Conservation (phyloP, 2,113 vertebrate genomes). For the Plecturocebus donacophilus region DNA sequence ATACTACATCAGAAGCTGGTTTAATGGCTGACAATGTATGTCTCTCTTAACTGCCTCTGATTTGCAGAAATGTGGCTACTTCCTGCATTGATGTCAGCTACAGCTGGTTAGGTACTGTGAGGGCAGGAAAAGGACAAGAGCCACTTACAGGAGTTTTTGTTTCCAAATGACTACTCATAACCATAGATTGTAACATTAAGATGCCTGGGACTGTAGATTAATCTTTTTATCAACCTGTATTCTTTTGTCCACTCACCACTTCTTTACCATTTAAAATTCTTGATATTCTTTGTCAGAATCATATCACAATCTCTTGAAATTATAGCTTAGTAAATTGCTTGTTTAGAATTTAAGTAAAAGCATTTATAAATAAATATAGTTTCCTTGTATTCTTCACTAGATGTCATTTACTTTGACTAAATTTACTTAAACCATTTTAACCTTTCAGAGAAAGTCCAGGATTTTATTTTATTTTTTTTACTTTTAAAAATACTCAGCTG, state of each 20-base stretch:
- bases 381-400: constrained; percentile 83
- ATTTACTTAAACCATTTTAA: constrained; percentile 88
- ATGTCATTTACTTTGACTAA: constrained; percentile 87
- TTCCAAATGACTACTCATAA: constrained; percentile 66
- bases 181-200: constrained; percentile 64
- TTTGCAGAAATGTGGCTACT: background rate
- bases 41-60: background rate
- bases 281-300: constrained; percentile 62
- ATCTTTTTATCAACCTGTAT: constrained; percentile 72
- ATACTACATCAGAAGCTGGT: background rate
- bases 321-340: constrained; percentile 82
- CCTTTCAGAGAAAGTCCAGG: constrained; percentile 85
- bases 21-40: background rate
- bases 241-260: constrained; percentile 66
- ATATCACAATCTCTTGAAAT: constrained; percentile 71
- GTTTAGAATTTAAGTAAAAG: constrained; percentile 84
- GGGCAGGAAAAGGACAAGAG: constrained; percentile 74
- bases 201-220: constrained; percentile 62
- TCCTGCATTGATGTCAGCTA: constrained; percentile 23
- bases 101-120: constrained; percentile 51
- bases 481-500: constrained; percentile 81
- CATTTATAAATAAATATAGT: constrained; percentile 82
- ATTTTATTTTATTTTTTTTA: constrained; percentile 44
- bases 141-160: constrained; percentile 62
- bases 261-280: constrained; percentile 74